Evolutionary conservation across 2,113 vertebrate species (phyloP).

Genomic region (Halichoeres trimaculatus): DNA sequence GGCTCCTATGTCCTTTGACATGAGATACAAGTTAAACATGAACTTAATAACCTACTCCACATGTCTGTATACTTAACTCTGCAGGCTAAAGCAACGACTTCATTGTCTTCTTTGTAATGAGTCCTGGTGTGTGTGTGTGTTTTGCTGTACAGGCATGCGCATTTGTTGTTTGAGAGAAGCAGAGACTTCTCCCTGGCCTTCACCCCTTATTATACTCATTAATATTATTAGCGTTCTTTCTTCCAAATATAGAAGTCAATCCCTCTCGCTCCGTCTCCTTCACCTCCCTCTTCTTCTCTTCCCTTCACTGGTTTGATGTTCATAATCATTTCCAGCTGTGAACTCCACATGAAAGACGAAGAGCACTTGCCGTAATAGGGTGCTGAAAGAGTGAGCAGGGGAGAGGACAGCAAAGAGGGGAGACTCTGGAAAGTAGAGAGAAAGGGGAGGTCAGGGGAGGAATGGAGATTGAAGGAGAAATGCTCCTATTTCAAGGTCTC

Average conservation of each 20-base stretch:
- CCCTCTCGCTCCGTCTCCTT: slow-evolving; percentile 48
- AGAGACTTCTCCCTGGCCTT: slow-evolving; percentile 21
- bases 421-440: slow-evolving; percentile 20
- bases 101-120: not conserved
- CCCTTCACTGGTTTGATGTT: slow-evolving; percentile 71
- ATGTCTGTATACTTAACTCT: slow-evolving; percentile 43
- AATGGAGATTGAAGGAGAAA: slow-evolving; percentile 61
- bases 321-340: slow-evolving; percentile 80
- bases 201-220: slow-evolving; percentile 58
- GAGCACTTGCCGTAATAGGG: slow-evolving; percentile 78
- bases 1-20: slow-evolving; percentile 46
- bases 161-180: slow-evolving; percentile 2
- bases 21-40: slow-evolving; percentile 55
- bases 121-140: not conserved
- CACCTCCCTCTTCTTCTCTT: slow-evolving; percentile 55
- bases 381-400: slow-evolving; percentile 68
- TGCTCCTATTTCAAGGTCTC: slow-evolving; percentile 68
- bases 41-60: slow-evolving; percentile 61
- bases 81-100: slow-evolving; percentile 27
- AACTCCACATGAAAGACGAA: slow-evolving; percentile 79
- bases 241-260: slow-evolving; percentile 78
- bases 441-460: slow-evolving; percentile 66
- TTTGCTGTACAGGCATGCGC: not conserved
- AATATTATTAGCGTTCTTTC: slow-evolving; percentile 66
- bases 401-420: slow-evolving; percentile 55